phyloP scores from a whole-genome alignment of 2,888 invertebrate genomes.

The Allygus modestus region DNA sequence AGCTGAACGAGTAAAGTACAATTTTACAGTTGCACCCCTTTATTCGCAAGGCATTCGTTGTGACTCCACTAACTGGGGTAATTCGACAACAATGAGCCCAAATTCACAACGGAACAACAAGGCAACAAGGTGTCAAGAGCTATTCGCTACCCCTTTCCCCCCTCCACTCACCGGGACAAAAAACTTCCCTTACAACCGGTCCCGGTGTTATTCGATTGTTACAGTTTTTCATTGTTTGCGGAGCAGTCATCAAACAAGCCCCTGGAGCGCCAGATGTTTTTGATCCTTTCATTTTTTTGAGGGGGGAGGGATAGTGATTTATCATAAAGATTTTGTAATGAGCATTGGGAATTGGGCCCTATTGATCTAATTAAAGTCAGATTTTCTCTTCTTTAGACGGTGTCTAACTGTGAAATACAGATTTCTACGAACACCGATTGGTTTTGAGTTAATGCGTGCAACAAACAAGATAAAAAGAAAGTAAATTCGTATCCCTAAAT shows the following conservation, averaged over 20 bases:
- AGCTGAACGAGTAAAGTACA: not conserved
- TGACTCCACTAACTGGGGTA: constrained; percentile 15
- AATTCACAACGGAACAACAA: constrained; percentile 34
- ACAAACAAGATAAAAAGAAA: too few relatives aligned
- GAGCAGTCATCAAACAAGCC: constrained; percentile 35
- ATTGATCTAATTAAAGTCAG: not conserved
- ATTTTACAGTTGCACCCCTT: not conserved
- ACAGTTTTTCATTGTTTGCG: constrained; percentile 36
- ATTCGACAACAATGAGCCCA: constrained; percentile 38
- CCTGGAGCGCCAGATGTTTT: constrained; percentile 22
- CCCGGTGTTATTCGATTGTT: constrained; percentile 38
- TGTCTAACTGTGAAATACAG: too few relatives aligned
- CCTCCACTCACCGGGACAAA: not conserved
- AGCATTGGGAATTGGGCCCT: not conserved
- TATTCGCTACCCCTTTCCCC: not conserved
- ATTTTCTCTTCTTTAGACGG: not conserved
- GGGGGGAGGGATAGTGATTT: constrained; percentile 2
- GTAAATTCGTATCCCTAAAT: too few relatives aligned
- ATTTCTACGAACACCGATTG: too few relatives aligned
- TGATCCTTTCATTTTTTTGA: constrained; percentile 23
- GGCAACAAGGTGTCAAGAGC: constrained; percentile 32
- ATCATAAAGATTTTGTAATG: constrained; percentile 38
- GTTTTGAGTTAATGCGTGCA: too few relatives aligned
- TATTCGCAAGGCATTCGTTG: not conserved
- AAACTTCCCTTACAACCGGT: constrained; percentile 12